Evolutionary conservation across 1,140 invertebrate species (phyloP).

Genomic region (Heliothis virescens): DNA sequence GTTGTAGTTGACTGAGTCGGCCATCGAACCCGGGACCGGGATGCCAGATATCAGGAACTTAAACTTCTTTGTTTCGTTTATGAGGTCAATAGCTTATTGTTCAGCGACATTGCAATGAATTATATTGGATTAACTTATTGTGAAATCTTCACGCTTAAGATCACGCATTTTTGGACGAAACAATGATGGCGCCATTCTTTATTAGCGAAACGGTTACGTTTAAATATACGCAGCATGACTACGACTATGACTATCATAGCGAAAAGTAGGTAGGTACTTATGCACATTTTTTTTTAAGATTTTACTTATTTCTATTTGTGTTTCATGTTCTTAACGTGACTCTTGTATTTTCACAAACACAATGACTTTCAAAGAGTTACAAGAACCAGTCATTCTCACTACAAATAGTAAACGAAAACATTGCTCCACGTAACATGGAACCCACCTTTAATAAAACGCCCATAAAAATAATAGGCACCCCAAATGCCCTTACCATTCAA

Average conservation of each 20-base stretch:
- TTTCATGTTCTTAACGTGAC: no score
- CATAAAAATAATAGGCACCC: constrained; percentile 20
- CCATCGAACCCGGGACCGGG: constrained; percentile 63
- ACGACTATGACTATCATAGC: no score
- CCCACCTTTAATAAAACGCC: constrained; percentile 19
- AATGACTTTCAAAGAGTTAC: no score
- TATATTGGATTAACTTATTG: constrained; percentile 26
- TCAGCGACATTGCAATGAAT: constrained; percentile 30
- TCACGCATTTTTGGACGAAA: constrained; percentile 17
- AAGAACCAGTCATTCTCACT: no score
- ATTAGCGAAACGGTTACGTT: not conserved
- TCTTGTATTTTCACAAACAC: no score
- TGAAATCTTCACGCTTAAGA: constrained; percentile 11
- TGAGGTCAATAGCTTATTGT: constrained; percentile 50
- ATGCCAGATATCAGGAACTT: constrained; percentile 42
- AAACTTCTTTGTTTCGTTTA: constrained; percentile 48
- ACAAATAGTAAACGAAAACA: no score
- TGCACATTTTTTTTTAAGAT: no score
- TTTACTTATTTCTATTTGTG: no score
- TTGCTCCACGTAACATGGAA: not conserved
- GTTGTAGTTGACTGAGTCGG: constrained; percentile 69
- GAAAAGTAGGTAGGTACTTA: no score
- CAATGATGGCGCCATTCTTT: not conserved
- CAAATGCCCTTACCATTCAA: constrained; percentile 7
- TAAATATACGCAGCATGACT: no score